Conservation (phyloP, 2,113 vertebrate species). For the Paedocypris sp. region DNA sequence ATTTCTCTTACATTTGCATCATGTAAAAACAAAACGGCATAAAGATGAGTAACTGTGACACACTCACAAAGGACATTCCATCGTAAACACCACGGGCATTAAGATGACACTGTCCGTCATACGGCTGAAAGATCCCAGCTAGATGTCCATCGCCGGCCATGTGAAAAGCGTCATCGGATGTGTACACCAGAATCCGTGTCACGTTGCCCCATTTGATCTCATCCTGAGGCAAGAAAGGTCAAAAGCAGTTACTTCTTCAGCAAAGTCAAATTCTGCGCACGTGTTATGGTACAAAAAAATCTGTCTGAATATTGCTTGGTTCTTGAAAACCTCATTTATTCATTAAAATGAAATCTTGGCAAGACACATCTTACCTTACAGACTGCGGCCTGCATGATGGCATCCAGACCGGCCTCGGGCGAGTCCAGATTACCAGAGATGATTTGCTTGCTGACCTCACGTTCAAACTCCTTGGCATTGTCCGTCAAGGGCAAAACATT, state of each 20-base stretch:
- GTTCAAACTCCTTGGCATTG: slow-evolving; percentile 49
- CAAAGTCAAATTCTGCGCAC: too few species aligned
- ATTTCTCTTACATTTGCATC: background rate
- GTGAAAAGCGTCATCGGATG: slow-evolving; percentile 71
- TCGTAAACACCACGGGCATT: slow-evolving; percentile 53
- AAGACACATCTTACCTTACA: slow-evolving; percentile 52
- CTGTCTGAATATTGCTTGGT: too few species aligned
- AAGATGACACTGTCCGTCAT: slow-evolving; percentile 65
- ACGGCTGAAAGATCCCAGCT: slow-evolving; percentile 62
- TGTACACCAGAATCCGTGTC: slow-evolving; percentile 67
- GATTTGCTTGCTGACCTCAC: slow-evolving; percentile 56
- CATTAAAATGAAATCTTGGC: background rate
- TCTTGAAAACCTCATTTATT: too few species aligned
- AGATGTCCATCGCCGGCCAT: slow-evolving; percentile 68
- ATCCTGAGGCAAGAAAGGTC: slow-evolving; percentile 40
- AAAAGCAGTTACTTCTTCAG: too few species aligned
- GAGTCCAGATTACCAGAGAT: slow-evolving; percentile 68
- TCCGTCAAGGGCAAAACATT: slow-evolving; percentile 58
- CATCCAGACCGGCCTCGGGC: slow-evolving; percentile 67
- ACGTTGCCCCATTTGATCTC: slow-evolving; percentile 66
- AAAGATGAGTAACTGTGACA: background rate
- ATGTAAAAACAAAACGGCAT: background rate
- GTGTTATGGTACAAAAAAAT: too few species aligned
- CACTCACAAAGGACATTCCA: slow-evolving; percentile 51
- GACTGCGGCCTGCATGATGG: slow-evolving; percentile 66